Evolutionary conservation across 2,888 invertebrate species (phyloP).

Genomic region (Hedya salicella): DNA sequence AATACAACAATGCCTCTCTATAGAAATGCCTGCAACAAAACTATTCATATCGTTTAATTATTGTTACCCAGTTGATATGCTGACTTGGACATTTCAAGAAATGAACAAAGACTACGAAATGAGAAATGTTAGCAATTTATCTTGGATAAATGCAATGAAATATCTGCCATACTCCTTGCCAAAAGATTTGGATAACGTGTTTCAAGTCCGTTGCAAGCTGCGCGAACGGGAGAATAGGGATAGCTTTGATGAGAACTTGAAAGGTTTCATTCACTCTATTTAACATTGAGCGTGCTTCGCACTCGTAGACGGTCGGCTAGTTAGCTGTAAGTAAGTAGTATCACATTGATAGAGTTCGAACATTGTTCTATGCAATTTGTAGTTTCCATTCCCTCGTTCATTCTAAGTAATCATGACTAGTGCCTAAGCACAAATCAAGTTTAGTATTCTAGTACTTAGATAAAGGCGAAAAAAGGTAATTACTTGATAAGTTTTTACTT

Average conservation of each 20-base stretch:
- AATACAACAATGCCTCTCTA: no score
- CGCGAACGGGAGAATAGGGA: constrained; percentile 57
- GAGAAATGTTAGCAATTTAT: constrained; percentile 48
- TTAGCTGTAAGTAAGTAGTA: constrained; percentile 9
- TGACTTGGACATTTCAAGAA: constrained; percentile 58
- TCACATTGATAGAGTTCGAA: not conserved
- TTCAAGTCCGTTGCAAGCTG: constrained; percentile 59
- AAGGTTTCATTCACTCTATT: constrained; percentile 70
- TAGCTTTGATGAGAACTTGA: constrained; percentile 78
- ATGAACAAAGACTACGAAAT: constrained; percentile 51
- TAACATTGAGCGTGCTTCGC: constrained; percentile 63
- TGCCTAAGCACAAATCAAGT: no score
- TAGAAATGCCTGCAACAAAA: no score
- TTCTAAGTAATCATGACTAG: no score
- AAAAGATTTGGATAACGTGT: constrained; percentile 60
- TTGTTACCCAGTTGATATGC: constrained; percentile 58
- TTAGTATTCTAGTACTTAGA: no score
- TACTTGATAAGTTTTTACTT: no score
- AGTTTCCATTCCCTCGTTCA: not conserved
- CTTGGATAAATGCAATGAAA: constrained; percentile 49
- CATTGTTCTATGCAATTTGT: not conserved
- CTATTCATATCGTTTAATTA: not conserved
- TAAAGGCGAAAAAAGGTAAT: no score
- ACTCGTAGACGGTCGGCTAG: constrained; percentile 71
- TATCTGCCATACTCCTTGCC: constrained; percentile 62